phyloP scores from a whole-genome alignment of 1,140 invertebrate genomes.

The Brachionus asplanchnoidis region DNA sequence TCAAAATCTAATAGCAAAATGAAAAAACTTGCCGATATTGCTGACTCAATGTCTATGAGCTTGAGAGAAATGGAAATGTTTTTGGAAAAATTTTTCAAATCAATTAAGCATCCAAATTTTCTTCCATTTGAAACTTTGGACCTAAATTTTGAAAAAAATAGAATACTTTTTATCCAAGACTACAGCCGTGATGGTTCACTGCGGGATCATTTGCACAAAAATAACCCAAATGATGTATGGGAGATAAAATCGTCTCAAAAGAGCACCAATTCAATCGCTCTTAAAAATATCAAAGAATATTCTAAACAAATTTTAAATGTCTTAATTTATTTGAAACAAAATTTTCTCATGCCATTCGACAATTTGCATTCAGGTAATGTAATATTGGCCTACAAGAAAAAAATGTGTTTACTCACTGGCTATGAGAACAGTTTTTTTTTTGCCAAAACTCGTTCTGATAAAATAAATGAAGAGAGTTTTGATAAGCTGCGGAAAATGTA shows the following conservation, averaged over 20 bases:
- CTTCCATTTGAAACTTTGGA: background rate
- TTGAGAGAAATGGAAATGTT: background rate
- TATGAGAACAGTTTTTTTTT: slow-evolving; percentile 22
- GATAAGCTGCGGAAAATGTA: slow-evolving; percentile 3
- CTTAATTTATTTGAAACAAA: slow-evolving; percentile 38
- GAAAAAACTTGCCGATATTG: slow-evolving; percentile 9
- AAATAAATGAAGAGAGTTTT: background rate
- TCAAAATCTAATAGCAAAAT: background rate
- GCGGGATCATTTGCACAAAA: background rate
- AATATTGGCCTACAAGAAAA: slow-evolving; percentile 20
- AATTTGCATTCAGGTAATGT: slow-evolving; percentile 40
- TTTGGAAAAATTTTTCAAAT: slow-evolving; percentile 15
- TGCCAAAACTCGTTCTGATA: background rate
- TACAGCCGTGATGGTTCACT: slow-evolving; percentile 29
- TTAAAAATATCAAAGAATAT: slow-evolving; percentile 32
- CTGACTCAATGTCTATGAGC: slow-evolving; percentile 7
- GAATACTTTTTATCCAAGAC: slow-evolving; percentile 14
- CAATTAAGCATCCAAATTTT: slow-evolving; percentile 4
- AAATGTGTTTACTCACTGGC: slow-evolving; percentile 10
- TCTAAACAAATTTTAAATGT: slow-evolving; percentile 18
- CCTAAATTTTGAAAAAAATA: slow-evolving; percentile 14
- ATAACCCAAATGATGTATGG: background rate
- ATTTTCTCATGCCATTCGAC: background rate
- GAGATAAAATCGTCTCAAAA: background rate
- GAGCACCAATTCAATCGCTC: background rate